These are phyloP conservation scores for Ectemnius cavifrons DNA, from an alignment of 2,888 invertebrate species.

Conservation along the genomic window DNA sequence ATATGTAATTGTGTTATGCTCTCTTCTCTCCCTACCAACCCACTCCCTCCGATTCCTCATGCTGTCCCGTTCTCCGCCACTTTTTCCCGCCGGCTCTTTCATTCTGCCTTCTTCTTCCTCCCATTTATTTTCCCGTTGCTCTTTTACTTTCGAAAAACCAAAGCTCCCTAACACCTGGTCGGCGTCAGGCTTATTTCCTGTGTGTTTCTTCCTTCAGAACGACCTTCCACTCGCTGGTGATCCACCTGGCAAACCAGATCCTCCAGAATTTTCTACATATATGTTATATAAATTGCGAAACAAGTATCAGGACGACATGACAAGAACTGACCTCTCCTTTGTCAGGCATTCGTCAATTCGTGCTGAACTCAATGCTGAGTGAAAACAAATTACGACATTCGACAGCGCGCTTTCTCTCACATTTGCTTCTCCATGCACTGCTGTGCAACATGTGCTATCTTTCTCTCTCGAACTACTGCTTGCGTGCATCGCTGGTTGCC, in stretches of 20 bases:
- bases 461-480: not conserved
- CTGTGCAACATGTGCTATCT: not conserved
- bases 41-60: slow-evolving; percentile 10
- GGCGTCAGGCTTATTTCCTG: not conserved
- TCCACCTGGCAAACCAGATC: not conserved
- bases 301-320: too few species aligned
- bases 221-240: not conserved
- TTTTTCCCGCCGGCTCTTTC: slow-evolving; percentile 25
- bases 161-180: not conserved
- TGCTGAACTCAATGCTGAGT: slow-evolving; percentile 2
- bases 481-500: not conserved
- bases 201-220: not conserved
- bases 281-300: too few species aligned
- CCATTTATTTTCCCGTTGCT: not conserved
- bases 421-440: not conserved
- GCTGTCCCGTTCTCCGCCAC: slow-evolving; percentile 23
- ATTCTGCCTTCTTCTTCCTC: slow-evolving; percentile 27
- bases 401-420: slow-evolving; percentile 12
- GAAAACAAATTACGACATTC: slow-evolving; percentile 37
- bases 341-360: slow-evolving; percentile 17
- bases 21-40: slow-evolving; percentile 55
- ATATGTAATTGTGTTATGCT: slow-evolving; percentile 74
- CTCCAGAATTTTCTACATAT: too few species aligned
- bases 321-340: slow-evolving; percentile 21
- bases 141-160: not conserved